Evolutionary conservation across 2,113 vertebrate species (phyloP).

Genomic region (Alaudala cheleensis): DNA sequence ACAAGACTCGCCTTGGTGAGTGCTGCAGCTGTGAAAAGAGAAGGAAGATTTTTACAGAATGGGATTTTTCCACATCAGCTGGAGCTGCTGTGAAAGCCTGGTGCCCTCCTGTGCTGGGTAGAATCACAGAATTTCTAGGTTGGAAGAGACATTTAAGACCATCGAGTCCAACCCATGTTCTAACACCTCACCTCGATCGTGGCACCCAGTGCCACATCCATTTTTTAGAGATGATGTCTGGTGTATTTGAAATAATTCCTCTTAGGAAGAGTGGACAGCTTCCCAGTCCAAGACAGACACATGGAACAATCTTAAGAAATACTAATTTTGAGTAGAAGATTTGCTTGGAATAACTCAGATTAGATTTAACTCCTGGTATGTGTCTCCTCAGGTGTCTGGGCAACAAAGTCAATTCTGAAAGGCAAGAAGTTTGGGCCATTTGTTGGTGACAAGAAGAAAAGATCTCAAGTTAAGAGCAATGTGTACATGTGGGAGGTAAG

Average conservation of each 20-base stretch:
- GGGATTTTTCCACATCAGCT: neutral
- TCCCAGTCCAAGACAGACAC: neutral
- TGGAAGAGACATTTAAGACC: no score
- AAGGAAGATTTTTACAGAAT: neutral
- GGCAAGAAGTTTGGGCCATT: slow-evolving; percentile 93
- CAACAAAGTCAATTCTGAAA: slow-evolving; percentile 87
- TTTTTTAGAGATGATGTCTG: neutral
- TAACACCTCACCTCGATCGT: no score
- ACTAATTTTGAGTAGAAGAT: neutral
- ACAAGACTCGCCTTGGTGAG: slow-evolving; percentile 80
- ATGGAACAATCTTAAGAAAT: neutral
- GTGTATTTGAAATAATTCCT: neutral
- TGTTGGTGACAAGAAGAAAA: slow-evolving; percentile 92
- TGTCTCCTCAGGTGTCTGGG: slow-evolving; percentile 88
- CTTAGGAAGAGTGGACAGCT: neutral
- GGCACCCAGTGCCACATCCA: no score
- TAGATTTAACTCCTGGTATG: neutral
- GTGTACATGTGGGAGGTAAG: slow-evolving; percentile 98
- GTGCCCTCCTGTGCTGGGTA: neutral
- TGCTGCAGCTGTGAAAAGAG: neutral
- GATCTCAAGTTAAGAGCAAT: slow-evolving; percentile 94
- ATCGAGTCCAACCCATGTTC: no score
- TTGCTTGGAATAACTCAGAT: neutral
- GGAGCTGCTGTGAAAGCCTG: neutral
- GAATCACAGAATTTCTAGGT: no score